Evolutionary conservation across 2,797 vertebrate genomes (phyloP).

Genomic region (Scomberomorus guttatus): DNA sequence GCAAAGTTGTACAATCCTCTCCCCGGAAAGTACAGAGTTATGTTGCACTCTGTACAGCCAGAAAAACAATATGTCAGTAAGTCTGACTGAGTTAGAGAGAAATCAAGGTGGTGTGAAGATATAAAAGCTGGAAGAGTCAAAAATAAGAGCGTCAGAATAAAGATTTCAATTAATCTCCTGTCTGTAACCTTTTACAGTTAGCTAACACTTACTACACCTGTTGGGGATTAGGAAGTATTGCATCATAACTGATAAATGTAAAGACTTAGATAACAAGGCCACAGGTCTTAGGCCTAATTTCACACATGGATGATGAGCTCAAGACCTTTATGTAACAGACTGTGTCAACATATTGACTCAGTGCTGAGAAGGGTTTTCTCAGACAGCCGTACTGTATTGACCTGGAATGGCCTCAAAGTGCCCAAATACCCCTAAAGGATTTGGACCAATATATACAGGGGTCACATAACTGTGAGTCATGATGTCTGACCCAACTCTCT

Average conservation of each 20-base stretch:
- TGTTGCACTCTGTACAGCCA: not conserved
- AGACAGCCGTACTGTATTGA: constrained; percentile 1
- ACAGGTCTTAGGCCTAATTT: constrained; percentile 24
- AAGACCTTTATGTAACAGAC: constrained; percentile 52
- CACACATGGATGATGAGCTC: constrained; percentile 32
- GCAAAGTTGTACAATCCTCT: not conserved
- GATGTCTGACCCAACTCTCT: not conserved
- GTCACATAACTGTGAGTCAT: constrained; percentile 18
- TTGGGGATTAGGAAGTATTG: not conserved
- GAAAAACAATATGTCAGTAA: not conserved
- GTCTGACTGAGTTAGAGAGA: not conserved
- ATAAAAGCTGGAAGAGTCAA: not conserved
- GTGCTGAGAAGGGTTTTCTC: constrained; percentile 8
- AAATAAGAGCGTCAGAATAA: too few relatives aligned
- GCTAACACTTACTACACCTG: not conserved
- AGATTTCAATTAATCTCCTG: not conserved
- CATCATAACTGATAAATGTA: not conserved
- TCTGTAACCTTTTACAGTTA: not conserved
- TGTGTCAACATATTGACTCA: constrained; percentile 48
- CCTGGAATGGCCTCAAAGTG: not conserved
- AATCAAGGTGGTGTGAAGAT: not conserved
- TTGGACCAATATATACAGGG: constrained; percentile 9
- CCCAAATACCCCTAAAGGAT: not conserved
- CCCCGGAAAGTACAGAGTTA: not conserved
- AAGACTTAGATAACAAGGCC: not conserved